Base-by-base conservation (phyloP, 1,140 invertebrate genomes). In the Trachymyrmex septentrionalis region DNA sequence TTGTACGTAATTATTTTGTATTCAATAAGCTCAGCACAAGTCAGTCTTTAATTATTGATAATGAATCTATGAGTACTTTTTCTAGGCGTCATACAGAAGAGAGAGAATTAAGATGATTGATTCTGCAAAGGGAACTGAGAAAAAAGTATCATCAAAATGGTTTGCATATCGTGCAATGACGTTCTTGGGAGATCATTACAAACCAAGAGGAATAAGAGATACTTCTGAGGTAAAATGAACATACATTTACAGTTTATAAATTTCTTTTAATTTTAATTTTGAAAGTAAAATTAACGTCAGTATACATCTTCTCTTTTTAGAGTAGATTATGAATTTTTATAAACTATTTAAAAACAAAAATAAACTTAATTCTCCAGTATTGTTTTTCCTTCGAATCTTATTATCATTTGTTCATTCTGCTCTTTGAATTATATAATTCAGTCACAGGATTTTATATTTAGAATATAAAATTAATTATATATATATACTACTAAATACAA, bases 51-150 rank as follows among this genome's bases (percentile, higher is more conserved):
- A 67, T 44, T 12, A 21, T 12, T 38, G 24, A 21, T 38, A 21
- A 67, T 67, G 5, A 67, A 44, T 21, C 2, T 12, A 21, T 14
- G 12, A 30, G 0, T 67, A n/a, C 9, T 67, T 67, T 44, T 67
- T 67, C 38, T 14, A 67, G 64, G 64, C 64, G 3, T 67, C 64
- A 12, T 67, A 67, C 21, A 67, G 64, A 44, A 67, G 64, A 67
- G 64, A 67, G 12, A 67, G 64, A 67, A 44, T 67, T 6, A 67
- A 67, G 4, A 34, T 67, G 34, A 67, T 67, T 67, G 64, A 67
- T 67, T 67, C 64, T 67, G 4, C 34, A 67, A 67, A 67, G 2
- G 64, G 34, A 5, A 38, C 16, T n/a, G 64, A 66, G 12, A 44
- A 67, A 21, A 67, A 67, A 16, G n/a, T 67, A 21, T 44, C 0